Evolutionary conservation across 2,797 vertebrate genomes (phyloP).

Genomic region (Pantherophis alleghaniensis): DNA sequence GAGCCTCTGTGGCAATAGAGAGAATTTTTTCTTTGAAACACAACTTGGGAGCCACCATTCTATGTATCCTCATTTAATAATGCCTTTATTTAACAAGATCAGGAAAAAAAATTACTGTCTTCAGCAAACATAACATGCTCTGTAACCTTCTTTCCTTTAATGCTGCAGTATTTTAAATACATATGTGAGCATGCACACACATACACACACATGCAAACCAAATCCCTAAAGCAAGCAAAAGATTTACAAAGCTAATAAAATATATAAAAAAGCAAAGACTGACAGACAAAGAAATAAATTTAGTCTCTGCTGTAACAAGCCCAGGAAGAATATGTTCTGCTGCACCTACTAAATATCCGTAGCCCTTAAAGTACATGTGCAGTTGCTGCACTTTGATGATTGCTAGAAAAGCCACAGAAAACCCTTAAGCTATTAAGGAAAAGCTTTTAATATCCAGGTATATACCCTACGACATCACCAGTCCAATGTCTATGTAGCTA

Average conservation of each 20-base stretch:
- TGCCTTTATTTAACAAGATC: conserved; percentile 53
- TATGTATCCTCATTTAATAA: conserved; percentile 60
- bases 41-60: conserved; percentile 65
- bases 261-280: conserved; percentile 36
- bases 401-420: conserved; percentile 10
- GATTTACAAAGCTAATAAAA: conserved; percentile 22
- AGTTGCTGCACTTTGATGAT: conserved; percentile 32
- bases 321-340: background rate
- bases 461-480: conserved; percentile 38
- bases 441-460: conserved; percentile 50
- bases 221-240: conserved; percentile 39
- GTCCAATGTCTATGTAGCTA: conserved; percentile 41
- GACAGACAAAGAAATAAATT: conserved; percentile 12
- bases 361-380: conserved; percentile 7
- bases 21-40: conserved; percentile 57
- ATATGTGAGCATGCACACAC: conserved; percentile 12
- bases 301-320: conserved; percentile 25
- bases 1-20: conserved; percentile 58
- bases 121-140: conserved; percentile 33
- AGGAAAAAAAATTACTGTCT: conserved; percentile 41
- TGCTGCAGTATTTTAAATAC: conserved; percentile 28
- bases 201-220: conserved; percentile 47
- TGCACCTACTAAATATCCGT: background rate
- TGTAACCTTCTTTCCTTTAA: conserved; percentile 38
- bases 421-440: conserved; percentile 20